Conservation (phyloP, 2,113 vertebrate species). For the Lontra canadensis region DNA sequence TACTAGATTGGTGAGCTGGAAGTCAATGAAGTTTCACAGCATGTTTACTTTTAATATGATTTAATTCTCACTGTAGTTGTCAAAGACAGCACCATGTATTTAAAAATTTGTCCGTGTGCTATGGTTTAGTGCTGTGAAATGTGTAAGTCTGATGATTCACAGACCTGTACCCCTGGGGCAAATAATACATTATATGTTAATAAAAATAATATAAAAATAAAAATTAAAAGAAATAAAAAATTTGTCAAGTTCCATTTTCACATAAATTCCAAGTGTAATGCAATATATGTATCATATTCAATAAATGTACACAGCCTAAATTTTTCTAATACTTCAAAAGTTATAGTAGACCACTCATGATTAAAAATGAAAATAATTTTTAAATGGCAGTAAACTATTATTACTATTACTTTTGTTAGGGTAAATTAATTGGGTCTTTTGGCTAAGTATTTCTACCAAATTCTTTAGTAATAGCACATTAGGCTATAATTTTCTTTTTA, state of each 20-base stretch:
- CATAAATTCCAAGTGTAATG: constrained; percentile 3
- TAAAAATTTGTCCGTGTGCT: not conserved
- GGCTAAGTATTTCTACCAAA: not conserved
- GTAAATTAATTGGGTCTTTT: not conserved
- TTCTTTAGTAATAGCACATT: not conserved
- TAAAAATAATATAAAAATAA: too few species aligned
- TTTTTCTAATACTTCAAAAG: not conserved
- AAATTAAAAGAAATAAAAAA: not conserved
- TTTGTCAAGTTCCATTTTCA: constrained; percentile 13
- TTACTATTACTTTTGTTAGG: not conserved
- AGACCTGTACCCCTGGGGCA: too few species aligned
- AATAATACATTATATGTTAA: too few species aligned
- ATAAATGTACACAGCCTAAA: not conserved
- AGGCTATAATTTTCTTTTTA: not conserved
- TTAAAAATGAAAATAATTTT: not conserved
- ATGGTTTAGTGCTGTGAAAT: too few species aligned
- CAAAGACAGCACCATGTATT: not conserved
- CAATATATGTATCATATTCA: not conserved
- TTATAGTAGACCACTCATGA: not conserved
- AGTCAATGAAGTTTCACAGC: not conserved
- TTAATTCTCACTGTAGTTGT: constrained; percentile 43
- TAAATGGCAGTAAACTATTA: not conserved
- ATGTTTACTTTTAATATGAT: constrained; percentile 40
- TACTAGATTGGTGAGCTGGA: not conserved
- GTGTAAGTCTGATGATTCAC: too few species aligned